phyloP scores from a whole-genome alignment of 2,888 invertebrate species.

The Caenorhabditis sp. region DNA sequence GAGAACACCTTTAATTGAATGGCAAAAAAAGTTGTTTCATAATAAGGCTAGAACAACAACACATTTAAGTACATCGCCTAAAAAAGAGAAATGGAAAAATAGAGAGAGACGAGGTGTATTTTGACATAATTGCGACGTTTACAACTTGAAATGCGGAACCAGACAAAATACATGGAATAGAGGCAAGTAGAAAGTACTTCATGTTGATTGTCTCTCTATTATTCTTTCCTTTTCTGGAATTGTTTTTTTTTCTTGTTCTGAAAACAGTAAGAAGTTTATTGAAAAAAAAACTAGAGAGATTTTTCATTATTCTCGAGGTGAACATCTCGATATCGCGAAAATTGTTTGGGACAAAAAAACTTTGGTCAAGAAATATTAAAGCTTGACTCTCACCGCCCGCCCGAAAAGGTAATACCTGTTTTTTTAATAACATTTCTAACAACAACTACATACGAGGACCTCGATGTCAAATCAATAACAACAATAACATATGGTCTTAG shows the following conservation, averaged over 20 bases:
- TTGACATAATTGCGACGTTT: constrained; percentile 11
- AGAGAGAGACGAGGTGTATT: neutral
- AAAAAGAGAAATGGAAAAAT: neutral
- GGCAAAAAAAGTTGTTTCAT: neutral
- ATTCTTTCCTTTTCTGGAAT: neutral
- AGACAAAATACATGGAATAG: neutral
- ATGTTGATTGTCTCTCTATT: neutral
- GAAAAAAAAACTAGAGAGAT: neutral
- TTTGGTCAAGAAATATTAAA: too few relatives aligned
- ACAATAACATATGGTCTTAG: too few relatives aligned
- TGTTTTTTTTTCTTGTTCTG: neutral
- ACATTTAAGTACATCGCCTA: neutral
- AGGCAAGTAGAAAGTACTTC: neutral
- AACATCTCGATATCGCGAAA: too few relatives aligned
- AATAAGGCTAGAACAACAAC: neutral
- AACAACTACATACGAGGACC: too few relatives aligned
- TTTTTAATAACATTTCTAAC: too few relatives aligned
- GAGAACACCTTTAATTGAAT: neutral
- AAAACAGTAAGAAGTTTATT: neutral
- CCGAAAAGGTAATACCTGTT: too few relatives aligned
- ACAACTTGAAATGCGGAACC: constrained; percentile 32
- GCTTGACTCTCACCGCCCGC: too few relatives aligned
- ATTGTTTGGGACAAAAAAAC: too few relatives aligned
- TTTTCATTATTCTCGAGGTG: too few relatives aligned
- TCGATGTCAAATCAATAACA: too few relatives aligned